These are phyloP conservation scores for Sycobia sp. DNA, from an alignment of 1,140 invertebrate genomes.

Conservation along the genomic window DNA sequence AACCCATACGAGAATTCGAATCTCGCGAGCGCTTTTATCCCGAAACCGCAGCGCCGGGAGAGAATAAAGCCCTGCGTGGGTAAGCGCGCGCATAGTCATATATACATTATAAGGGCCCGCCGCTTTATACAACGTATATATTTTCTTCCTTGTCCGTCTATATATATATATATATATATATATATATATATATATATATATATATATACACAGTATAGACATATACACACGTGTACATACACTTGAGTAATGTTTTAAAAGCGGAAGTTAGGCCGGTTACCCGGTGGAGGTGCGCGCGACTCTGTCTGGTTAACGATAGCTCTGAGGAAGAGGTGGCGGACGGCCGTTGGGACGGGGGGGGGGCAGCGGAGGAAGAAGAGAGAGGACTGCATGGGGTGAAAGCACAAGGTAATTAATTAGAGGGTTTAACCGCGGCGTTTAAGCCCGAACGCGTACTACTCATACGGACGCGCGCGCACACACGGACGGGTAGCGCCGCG, in stretches of 20 bases:
- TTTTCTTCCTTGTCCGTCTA: no score
- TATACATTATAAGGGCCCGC: no score
- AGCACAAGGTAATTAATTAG: constrained; percentile 51
- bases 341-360: neutral
- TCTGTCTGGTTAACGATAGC: constrained; percentile 44
- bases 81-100: no score
- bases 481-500: constrained; percentile 38
- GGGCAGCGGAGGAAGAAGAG: no score
- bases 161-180: no score
- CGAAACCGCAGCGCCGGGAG: no score
- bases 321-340: neutral
- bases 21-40: no score
- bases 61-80: no score
- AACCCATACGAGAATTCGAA: no score
- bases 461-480: constrained; percentile 9
- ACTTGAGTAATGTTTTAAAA: constrained; percentile 33
- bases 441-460: constrained; percentile 47
- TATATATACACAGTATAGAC: no score
- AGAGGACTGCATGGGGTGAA: no score
- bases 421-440: constrained; percentile 47
- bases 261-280: constrained; percentile 28
- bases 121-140: no score
- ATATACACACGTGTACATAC: constrained; percentile 14
- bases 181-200: neutral
- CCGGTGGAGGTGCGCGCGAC: constrained; percentile 31